A percentile compares a stretch with the other conserved stretches of the same genome.
Conservation (phyloP, 2,113 vertebrate genomes). For the Epinephelus lanceolatus region DNA sequence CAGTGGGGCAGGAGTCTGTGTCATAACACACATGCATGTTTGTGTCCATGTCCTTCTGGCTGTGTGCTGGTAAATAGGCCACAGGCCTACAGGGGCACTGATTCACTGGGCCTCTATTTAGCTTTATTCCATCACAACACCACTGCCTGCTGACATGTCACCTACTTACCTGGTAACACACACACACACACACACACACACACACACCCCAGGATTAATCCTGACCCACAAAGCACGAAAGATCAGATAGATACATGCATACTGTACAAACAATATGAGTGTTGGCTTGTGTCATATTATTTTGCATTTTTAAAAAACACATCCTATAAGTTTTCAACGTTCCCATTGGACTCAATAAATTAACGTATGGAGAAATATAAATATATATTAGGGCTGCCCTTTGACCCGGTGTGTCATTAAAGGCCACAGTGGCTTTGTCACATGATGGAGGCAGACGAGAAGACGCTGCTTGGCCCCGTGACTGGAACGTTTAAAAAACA, state of each 20-base stretch:
- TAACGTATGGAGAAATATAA: background rate
- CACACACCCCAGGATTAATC: conserved; percentile 25
- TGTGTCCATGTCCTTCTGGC: background rate
- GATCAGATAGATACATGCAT: background rate
- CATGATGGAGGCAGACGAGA: too few relatives aligned
- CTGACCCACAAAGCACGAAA: conserved; percentile 13
- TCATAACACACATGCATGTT: conserved; percentile 21
- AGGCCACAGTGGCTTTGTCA: too few relatives aligned
- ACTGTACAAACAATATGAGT: background rate
- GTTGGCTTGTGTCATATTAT: background rate
- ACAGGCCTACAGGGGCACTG: conserved; percentile 4
- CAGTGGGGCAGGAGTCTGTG: background rate
- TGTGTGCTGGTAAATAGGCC: conserved; percentile 48
- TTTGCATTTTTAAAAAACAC: background rate
- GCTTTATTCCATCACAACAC: conserved; percentile 26
- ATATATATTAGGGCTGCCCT: too few relatives aligned
- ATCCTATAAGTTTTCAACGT: background rate
- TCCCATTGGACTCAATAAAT: background rate
- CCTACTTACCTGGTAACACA: conserved; percentile 46
- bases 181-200: conserved; percentile 3
- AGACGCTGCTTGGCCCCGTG: too few relatives aligned
- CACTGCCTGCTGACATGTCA: conserved; percentile 33
- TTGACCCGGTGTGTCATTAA: too few relatives aligned
- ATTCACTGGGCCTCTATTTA: conserved; percentile 36
- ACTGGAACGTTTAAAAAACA: too few relatives aligned